Evolutionary conservation across 2,888 invertebrate species (phyloP), one percentile per base, ranked within the genome.

Genomic region (Mimachlamys varia): DNA sequence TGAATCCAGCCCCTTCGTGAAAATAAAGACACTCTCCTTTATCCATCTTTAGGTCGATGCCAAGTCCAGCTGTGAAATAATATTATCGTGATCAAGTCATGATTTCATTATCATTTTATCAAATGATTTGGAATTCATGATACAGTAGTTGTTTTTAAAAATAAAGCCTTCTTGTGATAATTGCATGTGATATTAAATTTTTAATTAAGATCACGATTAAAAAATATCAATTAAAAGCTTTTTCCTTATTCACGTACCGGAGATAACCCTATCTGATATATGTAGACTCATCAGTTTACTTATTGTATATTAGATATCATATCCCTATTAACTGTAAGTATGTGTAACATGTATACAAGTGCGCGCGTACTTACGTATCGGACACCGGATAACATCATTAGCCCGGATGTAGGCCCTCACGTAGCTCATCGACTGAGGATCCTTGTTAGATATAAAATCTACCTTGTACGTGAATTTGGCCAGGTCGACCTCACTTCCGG

Each of bases 41-140:
- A 27, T 76, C 76, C 76, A 76, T 76, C 33, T 0, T 10, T 22
- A 76, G 76, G 2, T 76, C 76, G 0, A 76, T 76, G 17, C 76
- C 76, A 10, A 76, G 76, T 76, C 76, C 76, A 76, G 76, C 76
- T 76, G 76, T 27, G 15, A 76, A 76, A 76, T 76, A 15, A 76
- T 1, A 58, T 44, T 44, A 44, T 44, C 44, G 44, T 44, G 44
- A 5, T 44, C 3, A 44, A 44, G 44, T 7, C 44, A 7, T 44
- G 44, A 44, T 44, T 44, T 44, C 44, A 7, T 44, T 5, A 44
- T 44, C 3, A 44, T 44, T 44, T 44, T 44, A 44, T 44, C 7
- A 44, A 44, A 44, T 44, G 44, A 44, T 44, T 44, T 44, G 7
- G 7, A 3, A 44, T 44, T 44, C 44, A 44, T 5, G 7, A 44